A percentile compares a stretch with the other conserved stretches of the same genome.
These are phyloP conservation scores for Erebia palarica DNA, from an alignment of 2,888 invertebrate species.

Conservation along the genomic window DNA sequence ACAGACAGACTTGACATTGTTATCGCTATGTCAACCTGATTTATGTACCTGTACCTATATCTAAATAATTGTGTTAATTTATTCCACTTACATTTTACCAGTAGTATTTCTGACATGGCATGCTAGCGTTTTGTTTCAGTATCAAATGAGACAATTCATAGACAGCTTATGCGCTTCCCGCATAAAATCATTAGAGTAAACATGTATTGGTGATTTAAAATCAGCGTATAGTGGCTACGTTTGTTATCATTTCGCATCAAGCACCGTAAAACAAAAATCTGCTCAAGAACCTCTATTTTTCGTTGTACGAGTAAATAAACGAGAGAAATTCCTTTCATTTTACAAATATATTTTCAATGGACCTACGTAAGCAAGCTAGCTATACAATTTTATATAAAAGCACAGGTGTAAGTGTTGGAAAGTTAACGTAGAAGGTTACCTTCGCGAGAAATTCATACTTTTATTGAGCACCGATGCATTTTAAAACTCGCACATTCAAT, in stretches of 20 bases:
- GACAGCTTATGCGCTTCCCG: too few species aligned
- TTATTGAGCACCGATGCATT: constrained; percentile 58
- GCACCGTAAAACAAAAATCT: neutral
- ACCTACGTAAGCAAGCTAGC: neutral
- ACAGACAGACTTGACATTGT: constrained; percentile 33
- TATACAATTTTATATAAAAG: constrained; percentile 13
- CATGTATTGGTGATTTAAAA: too few species aligned
- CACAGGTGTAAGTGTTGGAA: constrained; percentile 13
- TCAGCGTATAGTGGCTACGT: neutral
- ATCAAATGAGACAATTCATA: too few species aligned
- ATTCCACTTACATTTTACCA: neutral
- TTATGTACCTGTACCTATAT: constrained; percentile 25
- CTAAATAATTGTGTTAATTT: constrained; percentile 2
- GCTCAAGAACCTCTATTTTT: neutral
- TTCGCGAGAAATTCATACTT: constrained; percentile 32
- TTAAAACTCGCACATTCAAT: constrained; percentile 61
- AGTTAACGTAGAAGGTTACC: constrained; percentile 15
- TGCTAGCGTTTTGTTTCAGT: neutral
- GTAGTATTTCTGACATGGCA: neutral
- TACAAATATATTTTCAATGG: constrained; percentile 1
- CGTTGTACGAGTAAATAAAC: neutral
- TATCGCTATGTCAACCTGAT: constrained; percentile 33
- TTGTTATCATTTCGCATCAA: neutral
- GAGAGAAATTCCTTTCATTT: neutral
- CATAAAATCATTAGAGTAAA: too few species aligned